Base-by-base conservation (phyloP, 1,140 invertebrate genomes). In the Brachionus koreanus region DNA sequence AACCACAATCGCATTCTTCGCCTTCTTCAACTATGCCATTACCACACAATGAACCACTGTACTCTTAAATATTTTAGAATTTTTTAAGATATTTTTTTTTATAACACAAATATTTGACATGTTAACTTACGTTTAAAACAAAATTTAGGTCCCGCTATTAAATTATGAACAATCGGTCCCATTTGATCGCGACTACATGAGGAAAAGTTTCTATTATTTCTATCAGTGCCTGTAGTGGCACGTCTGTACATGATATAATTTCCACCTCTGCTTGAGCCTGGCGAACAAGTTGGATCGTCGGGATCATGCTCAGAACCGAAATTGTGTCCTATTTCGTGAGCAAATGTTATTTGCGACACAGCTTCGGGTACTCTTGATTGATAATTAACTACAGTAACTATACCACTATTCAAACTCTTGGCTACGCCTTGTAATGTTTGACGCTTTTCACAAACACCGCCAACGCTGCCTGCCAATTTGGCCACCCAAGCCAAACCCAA, bases 371-470 rank as follows among this genome's bases (percentile, higher is more conserved):
- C 97, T 65, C 95, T 90, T 86, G 94, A 96, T 85, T 98, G 97
- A 89, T 99, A 99, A 90, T 99, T 99, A 12, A 99, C 94, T 87
- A 99, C 96, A 2, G 98, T 99, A 49, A 99, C 97, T 84, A 99
- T 98, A 49, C 98, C 98, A 0, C 97, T 99, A 89, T 99, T 99
- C 0, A 99, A 90, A 43, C 95, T 97, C 10, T 69, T 82, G 4
- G 63, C 39, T 33, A 65, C 89, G 97, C 96, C 5, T 95, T 97
- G 88, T 97, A 98, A 1, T 94, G 94, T 89, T 98, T 97, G 89
- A 13, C 95, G 96, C 87, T 95, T 96, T 89, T 99, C 97, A 90
- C 97, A 99, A 84, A 99, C 98, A 52, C 97, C 97, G 43, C 97
- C 97, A 16, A 95, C 97, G 5, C 96, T 95, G 43, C 95, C 97